Conservation (phyloP, 2,888 invertebrate genomes). For the Anarsia innoxiella region DNA sequence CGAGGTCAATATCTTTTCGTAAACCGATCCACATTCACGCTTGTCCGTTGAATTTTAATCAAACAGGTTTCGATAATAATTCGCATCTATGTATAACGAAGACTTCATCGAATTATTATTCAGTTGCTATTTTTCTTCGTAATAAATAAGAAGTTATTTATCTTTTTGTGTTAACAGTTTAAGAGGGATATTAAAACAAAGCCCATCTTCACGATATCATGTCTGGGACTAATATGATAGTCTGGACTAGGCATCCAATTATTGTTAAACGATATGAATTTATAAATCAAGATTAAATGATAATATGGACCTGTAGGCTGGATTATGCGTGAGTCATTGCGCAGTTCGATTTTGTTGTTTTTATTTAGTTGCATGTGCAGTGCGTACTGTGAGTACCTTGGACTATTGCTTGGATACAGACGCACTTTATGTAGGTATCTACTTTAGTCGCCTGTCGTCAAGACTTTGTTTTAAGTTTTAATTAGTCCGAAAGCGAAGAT, state of each 20-base stretch:
- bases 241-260: slow-evolving; percentile 38
- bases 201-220: slow-evolving; percentile 38
- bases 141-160: slow-evolving; percentile 18
- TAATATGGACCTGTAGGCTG: slow-evolving; percentile 26
- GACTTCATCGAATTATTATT: slow-evolving; percentile 22
- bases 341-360: slow-evolving; percentile 21
- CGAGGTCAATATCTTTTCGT: slow-evolving; percentile 66
- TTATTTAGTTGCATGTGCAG: too few species aligned
- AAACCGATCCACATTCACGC: slow-evolving; percentile 45
- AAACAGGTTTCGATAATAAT: slow-evolving; percentile 47
- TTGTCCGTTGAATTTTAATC: slow-evolving; percentile 50
- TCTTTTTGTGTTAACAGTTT: slow-evolving; percentile 24
- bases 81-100: slow-evolving; percentile 22
- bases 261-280: slow-evolving; percentile 53
- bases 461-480: too few species aligned
- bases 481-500: too few species aligned
- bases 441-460: too few species aligned
- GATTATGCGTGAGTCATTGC: slow-evolving; percentile 29
- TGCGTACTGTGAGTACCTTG: too few species aligned
- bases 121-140: slow-evolving; percentile 20
- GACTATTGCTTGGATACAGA: too few species aligned
- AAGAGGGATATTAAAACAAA: slow-evolving; percentile 32
- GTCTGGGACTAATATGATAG: slow-evolving; percentile 33
- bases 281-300: slow-evolving; percentile 34
- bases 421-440: too few species aligned